Evolutionary conservation across 1,140 invertebrate genomes (phyloP).

Genomic region (Tetragonula clypearis): DNA sequence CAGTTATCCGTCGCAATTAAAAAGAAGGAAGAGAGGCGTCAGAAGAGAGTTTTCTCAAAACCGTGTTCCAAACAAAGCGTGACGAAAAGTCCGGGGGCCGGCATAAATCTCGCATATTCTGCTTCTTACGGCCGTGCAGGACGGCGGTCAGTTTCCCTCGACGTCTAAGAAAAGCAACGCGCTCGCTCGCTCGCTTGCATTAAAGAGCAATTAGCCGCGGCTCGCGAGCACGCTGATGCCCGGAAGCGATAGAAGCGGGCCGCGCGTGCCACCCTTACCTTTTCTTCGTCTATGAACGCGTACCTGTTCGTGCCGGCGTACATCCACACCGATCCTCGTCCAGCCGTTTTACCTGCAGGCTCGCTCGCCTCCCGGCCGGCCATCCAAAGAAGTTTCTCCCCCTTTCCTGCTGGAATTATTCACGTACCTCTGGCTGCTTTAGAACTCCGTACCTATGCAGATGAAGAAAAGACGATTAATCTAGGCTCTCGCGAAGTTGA

Average conservation of each 20-base stretch:
- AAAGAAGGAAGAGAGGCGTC: neutral
- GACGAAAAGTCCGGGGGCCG: conserved; percentile 10
- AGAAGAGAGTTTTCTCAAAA: conserved; percentile 9
- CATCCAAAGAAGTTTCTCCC: conserved; percentile 31
- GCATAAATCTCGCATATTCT: conserved; percentile 16
- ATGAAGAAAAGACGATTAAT: neutral
- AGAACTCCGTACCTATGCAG: neutral
- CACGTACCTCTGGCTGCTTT: neutral
- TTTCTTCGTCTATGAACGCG: conserved; percentile 61
- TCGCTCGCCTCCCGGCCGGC: conserved; percentile 24
- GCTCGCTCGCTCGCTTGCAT: conserved; percentile 72
- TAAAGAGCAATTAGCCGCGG: conserved; percentile 81
- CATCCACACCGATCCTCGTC: neutral
- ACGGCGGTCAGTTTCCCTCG: conserved; percentile 44
- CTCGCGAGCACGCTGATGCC: conserved; percentile 80
- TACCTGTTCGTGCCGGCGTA: conserved; percentile 31
- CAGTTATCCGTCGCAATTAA: conserved; percentile 32
- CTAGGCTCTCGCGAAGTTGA: neutral
- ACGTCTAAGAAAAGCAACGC: conserved; percentile 73
- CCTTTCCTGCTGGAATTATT: conserved; percentile 38
- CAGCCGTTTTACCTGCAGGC: conserved; percentile 38
- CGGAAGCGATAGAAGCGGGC: conserved; percentile 79
- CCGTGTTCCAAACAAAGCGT: conserved; percentile 18
- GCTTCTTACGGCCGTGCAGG: conserved; percentile 15
- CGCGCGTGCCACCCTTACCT: conserved; percentile 79